These are phyloP conservation scores for Pteropus rufus DNA, from an alignment of 2,797 vertebrate genomes.

Conservation along the genomic window DNA sequence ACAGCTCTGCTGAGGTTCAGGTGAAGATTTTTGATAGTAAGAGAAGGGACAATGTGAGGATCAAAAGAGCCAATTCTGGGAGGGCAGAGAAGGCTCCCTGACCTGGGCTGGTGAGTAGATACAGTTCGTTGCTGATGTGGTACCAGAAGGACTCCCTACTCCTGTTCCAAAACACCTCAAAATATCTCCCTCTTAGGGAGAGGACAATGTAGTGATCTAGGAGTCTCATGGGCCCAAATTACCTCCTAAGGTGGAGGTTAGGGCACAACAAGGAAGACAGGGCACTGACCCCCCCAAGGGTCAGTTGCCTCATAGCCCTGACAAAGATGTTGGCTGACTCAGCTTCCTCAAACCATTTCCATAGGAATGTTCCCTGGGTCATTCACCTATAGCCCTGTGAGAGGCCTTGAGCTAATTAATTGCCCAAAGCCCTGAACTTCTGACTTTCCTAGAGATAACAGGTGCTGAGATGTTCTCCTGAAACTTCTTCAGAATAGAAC, in stretches of 20 bases:
- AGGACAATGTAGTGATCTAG: background rate
- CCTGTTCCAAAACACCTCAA: background rate
- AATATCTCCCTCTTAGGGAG: background rate
- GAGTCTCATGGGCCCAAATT: background rate
- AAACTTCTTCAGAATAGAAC: background rate
- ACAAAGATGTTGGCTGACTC: constrained; percentile 45
- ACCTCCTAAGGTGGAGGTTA: background rate
- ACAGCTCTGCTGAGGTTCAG: background rate
- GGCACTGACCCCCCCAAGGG: background rate
- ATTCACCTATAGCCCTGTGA: background rate
- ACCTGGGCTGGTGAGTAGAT: background rate
- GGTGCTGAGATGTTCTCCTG: background rate
- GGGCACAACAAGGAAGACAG: background rate
- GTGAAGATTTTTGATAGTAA: background rate
- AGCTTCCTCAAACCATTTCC: background rate
- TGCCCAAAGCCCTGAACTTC: constrained; percentile 43
- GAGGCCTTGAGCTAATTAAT: constrained; percentile 27
- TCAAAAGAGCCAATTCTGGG: background rate
- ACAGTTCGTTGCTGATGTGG: background rate
- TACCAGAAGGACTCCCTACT: background rate
- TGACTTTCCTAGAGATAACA: constrained; percentile 30
- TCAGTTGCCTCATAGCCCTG: background rate
- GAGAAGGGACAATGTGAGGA: background rate
- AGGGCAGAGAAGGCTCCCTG: background rate
- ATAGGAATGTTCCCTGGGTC: background rate